Base-by-base conservation (phyloP, 2,797 vertebrate species). In the Epinephelus awoara region DNA sequence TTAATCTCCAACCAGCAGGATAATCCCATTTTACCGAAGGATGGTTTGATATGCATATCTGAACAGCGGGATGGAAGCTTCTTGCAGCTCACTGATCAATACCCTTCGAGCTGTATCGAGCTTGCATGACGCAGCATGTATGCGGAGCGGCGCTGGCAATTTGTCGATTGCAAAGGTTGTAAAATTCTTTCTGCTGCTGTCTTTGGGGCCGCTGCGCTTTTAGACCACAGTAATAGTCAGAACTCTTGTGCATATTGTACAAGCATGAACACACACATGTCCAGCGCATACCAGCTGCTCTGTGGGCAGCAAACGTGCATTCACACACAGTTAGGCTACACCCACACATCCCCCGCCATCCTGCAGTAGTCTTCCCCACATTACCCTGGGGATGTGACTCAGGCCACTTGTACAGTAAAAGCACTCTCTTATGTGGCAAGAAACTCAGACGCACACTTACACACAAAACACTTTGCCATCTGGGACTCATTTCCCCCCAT, bases 401-500 rank as follows among this genome's bases (percentile, higher is more conserved):
- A 89, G 82, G 91, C 84, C 83, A 81, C 80, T 91, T 71, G 88
- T 94, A 93, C 92, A 92, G 93, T 94, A 92, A 92, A 92, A 88
- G 81, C 88, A 65, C 72, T 79, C 87, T 92, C 84, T 88, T 66
- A 94, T 94, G 93, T 94, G 94, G 92, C 83, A 63, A 88, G 85
- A 77, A 90, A 80, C 67, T 68, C 66, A 89, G 75, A 82, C 72
- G 46, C 78, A 83, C 86, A 82, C 83, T 79, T 80, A 79, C 82
- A 88, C 89, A 86, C 83, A 56, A 73, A 84, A 91, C 88, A 90
- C 86, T 84, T 84, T 72, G 72, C 84, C 93, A 95, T 95, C 93
- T 95, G 94, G 92, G 92, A 92, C 80, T 91, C 88, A 91, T 93
- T 91, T 86, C 88, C 83, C 80, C 65, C 84, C 82, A 85, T 91